A percentile compares a stretch with the other conserved stretches of the same genome.
phyloP scores from a whole-genome alignment of 2,888 invertebrate genomes.

The Aphrophora alni region DNA sequence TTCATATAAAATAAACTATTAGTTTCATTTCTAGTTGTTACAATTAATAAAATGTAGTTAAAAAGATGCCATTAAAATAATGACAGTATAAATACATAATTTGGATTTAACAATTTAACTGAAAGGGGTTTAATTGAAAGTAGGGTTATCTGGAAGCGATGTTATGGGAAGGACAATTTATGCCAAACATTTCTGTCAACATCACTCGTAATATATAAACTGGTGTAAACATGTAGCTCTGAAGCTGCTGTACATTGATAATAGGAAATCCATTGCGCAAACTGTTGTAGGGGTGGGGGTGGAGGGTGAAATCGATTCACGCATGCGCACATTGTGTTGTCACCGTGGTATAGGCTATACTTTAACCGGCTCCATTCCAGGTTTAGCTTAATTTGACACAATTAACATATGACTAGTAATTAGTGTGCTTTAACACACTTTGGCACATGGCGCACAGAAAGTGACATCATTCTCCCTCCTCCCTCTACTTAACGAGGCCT shows the following conservation, averaged over 20 bases:
- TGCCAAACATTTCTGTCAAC: neutral
- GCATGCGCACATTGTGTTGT: neutral
- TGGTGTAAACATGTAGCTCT: neutral
- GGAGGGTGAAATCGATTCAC: neutral
- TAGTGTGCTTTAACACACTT: neutral
- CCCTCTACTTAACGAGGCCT: neutral
- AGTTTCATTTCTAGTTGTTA: too few species aligned
- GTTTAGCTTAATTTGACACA: neutral
- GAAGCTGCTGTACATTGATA: neutral
- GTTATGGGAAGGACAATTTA: neutral
- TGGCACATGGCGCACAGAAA: neutral
- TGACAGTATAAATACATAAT: too few species aligned
- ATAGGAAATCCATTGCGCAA: conserved; percentile 4
- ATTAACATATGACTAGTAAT: neutral
- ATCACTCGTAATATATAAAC: neutral
- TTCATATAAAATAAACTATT: too few species aligned
- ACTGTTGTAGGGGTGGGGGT: neutral
- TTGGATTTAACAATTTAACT: too few species aligned
- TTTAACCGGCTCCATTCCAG: neutral
- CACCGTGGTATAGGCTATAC: neutral
- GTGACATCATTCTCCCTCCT: neutral
- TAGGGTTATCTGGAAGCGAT: neutral
- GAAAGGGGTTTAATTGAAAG: neutral
- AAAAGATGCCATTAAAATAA: too few species aligned
- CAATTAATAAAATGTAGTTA: too few species aligned